Percentiles rank a stretch among this genome's conserved stretches.
phyloP scores from a whole-genome alignment of 2,113 vertebrate species.

The Aspidoscelis tigris region DNA sequence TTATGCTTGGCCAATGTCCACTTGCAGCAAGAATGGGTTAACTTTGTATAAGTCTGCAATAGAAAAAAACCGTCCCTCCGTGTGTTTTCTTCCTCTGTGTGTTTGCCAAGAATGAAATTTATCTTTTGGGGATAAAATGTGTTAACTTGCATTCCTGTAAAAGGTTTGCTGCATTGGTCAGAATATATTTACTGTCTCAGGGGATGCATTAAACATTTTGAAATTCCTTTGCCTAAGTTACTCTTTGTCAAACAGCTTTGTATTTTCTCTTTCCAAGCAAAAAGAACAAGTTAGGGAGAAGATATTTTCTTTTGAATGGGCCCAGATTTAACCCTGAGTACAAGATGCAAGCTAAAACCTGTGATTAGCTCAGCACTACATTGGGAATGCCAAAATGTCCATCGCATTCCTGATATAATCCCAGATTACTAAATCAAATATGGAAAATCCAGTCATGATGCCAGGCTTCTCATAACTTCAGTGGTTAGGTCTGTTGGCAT shows the following conservation, averaged over 20 bases:
- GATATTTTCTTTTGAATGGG: not conserved
- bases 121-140: not conserved
- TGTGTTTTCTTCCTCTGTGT: not conserved
- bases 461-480: too few species aligned
- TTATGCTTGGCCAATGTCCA: not conserved
- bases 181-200: conserved; percentile 6
- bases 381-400: too few species aligned
- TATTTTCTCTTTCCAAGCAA: not conserved
- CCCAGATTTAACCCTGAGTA: not conserved
- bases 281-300: not conserved
- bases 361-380: too few species aligned
- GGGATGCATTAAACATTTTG: conserved; percentile 10
- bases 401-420: too few species aligned
- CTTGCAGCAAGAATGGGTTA: not conserved
- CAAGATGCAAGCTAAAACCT: too few species aligned
- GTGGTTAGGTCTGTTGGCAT: too few species aligned
- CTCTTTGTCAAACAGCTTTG: not conserved
- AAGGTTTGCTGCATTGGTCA: conserved; percentile 24
- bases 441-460: too few species aligned
- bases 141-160: fast-evolving
- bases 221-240: conserved; percentile 19
- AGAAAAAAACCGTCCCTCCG: not conserved
- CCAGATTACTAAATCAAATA: too few species aligned
- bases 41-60: not conserved
- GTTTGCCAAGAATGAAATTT: conserved; percentile 14